phyloP scores from a whole-genome alignment of 2,797 vertebrate species.

The Capromys pilorides region DNA sequence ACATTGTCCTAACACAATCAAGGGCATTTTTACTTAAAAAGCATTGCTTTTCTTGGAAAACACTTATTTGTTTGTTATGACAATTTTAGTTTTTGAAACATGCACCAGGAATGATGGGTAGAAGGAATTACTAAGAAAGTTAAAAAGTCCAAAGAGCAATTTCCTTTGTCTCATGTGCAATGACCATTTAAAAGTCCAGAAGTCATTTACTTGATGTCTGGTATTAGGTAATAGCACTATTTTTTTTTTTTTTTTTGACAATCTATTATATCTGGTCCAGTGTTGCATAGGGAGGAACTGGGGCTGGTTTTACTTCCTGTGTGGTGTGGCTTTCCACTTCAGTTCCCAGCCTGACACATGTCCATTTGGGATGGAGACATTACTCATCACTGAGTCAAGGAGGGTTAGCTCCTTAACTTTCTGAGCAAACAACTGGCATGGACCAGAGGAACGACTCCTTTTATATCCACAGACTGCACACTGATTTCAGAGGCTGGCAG shows the following conservation, averaged over 20 bases:
- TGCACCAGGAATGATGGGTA: background rate
- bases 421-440: background rate
- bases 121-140: constrained; percentile 4
- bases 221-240: background rate
- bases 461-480: background rate
- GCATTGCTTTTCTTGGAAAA: constrained; percentile 67
- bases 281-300: background rate
- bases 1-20: background rate
- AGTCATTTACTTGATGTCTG: background rate
- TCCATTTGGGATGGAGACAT: background rate
- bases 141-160: background rate
- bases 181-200: background rate
- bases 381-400: background rate
- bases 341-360: background rate
- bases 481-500: background rate
- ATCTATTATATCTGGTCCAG: background rate
- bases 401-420: background rate
- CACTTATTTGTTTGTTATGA: background rate
- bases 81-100: constrained; percentile 40
- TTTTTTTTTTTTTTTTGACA: background rate
- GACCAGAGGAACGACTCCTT: background rate
- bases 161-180: background rate
- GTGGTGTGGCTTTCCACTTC: background rate
- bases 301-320: background rate
- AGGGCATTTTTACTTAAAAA: constrained; percentile 73